Conservation (phyloP, 2,113 vertebrate genomes). For the Salvator merianae region DNA sequence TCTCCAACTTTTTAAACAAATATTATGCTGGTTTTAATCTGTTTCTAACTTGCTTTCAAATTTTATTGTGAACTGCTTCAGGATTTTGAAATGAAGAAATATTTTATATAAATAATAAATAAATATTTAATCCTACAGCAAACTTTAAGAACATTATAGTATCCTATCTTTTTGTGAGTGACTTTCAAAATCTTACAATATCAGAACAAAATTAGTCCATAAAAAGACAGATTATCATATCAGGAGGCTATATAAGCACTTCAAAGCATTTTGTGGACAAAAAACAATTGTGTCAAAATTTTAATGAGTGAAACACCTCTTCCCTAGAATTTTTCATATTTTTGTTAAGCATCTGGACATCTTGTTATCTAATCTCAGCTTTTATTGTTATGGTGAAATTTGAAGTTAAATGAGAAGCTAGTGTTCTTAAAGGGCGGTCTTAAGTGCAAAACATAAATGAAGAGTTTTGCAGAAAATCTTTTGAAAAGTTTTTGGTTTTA, state of each 20-base stretch:
- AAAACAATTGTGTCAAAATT: not conserved
- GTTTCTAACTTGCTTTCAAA: too few relatives aligned
- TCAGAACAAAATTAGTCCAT: constrained; percentile 15
- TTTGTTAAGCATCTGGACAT: not conserved
- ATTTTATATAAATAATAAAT: too few relatives aligned
- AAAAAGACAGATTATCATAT: not conserved
- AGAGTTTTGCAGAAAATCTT: not conserved
- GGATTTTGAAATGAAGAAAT: too few relatives aligned
- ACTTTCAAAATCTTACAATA: not conserved
- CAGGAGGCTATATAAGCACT: not conserved
- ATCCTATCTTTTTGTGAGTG: too few relatives aligned
- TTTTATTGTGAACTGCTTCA: too few relatives aligned
- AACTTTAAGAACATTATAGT: too few relatives aligned
- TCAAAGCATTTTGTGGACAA: not conserved
- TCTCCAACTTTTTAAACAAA: too few relatives aligned
- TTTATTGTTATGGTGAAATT: not conserved
- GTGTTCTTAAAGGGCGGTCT: not conserved
- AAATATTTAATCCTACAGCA: too few relatives aligned
- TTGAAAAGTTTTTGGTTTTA: not conserved
- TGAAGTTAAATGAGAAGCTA: not conserved
- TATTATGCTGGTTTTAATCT: too few relatives aligned
- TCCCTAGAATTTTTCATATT: not conserved
- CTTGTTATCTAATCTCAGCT: not conserved
- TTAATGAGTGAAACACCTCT: not conserved
- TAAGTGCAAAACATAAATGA: not conserved